Evolutionary conservation across 1,140 invertebrate species (phyloP).

Genomic region (Polypedilum pembai): DNA sequence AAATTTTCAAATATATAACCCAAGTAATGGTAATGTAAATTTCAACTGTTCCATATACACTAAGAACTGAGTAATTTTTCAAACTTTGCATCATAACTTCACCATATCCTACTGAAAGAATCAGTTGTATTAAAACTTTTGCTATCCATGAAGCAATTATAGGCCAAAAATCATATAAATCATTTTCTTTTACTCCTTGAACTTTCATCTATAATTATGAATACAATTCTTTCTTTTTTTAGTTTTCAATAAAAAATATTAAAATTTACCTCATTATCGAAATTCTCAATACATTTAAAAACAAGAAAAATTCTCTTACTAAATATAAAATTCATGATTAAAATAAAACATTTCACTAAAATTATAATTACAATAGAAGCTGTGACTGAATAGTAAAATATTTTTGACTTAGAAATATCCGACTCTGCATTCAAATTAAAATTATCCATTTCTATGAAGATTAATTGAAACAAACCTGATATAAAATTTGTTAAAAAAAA

Average conservation of each 20-base stretch:
- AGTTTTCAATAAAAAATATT: background rate
- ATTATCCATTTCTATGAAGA: background rate
- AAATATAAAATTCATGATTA: background rate
- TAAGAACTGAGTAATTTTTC: too few species aligned
- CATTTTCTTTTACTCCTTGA: background rate
- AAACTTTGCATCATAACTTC: too few species aligned
- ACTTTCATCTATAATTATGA: background rate
- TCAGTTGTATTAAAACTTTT: background rate
- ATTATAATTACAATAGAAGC: background rate
- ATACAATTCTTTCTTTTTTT: background rate
- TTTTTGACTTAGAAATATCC: background rate
- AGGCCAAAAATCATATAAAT: background rate
- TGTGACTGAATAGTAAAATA: background rate
- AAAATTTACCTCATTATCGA: background rate
- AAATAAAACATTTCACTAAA: background rate
- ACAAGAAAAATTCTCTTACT: background rate
- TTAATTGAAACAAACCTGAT: background rate
- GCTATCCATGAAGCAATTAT: background rate
- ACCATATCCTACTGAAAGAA: background rate
- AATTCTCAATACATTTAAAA: background rate
- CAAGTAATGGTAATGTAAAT: too few species aligned
- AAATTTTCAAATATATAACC: background rate
- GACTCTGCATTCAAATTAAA: background rate
- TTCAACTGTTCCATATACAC: too few species aligned
- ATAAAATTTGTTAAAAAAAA: background rate